A percentile compares a stretch with the other conserved stretches of the same genome.
Evolutionary conservation across 2,113 vertebrate species (phyloP).

Genomic region (Sphyrna mokarran): DNA sequence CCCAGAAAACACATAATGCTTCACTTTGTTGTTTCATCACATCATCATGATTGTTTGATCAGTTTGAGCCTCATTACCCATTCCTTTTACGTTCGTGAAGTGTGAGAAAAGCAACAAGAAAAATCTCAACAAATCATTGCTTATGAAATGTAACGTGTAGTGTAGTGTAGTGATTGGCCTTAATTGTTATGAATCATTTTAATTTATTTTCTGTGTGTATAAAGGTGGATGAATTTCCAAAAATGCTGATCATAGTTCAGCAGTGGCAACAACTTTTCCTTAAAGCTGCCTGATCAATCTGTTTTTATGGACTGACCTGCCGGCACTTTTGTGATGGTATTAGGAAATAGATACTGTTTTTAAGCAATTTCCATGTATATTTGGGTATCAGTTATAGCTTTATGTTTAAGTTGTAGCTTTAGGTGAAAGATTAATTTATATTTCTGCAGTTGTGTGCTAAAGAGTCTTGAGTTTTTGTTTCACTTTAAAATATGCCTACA

Average conservation of each 20-base stretch:
- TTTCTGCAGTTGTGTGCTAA: too few relatives aligned
- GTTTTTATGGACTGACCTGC: not conserved
- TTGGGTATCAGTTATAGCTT: too few relatives aligned
- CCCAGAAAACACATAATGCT: not conserved
- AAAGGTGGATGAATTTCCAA: not conserved
- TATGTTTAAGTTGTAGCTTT: too few relatives aligned
- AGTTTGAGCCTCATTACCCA: not conserved
- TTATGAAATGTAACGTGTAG: not conserved
- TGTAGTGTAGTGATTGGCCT: too few relatives aligned
- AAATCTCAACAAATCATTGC: conserved; percentile 6
- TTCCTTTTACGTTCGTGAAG: not conserved
- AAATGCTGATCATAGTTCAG: not conserved
- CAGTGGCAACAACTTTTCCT: not conserved
- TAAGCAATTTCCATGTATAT: too few relatives aligned
- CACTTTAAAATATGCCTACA: too few relatives aligned
- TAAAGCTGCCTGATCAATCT: not conserved
- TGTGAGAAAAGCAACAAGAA: not conserved
- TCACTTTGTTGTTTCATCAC: not conserved
- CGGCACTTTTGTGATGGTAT: not conserved
- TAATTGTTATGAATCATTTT: not conserved
- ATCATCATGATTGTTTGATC: not conserved
- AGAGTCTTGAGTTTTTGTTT: too few relatives aligned
- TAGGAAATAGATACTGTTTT: not conserved
- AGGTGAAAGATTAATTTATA: too few relatives aligned
- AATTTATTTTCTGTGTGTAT: not conserved